These are phyloP conservation scores for Drosophila buzzatii DNA, from an alignment of 2,888 invertebrate genomes.

Conservation along the genomic window DNA sequence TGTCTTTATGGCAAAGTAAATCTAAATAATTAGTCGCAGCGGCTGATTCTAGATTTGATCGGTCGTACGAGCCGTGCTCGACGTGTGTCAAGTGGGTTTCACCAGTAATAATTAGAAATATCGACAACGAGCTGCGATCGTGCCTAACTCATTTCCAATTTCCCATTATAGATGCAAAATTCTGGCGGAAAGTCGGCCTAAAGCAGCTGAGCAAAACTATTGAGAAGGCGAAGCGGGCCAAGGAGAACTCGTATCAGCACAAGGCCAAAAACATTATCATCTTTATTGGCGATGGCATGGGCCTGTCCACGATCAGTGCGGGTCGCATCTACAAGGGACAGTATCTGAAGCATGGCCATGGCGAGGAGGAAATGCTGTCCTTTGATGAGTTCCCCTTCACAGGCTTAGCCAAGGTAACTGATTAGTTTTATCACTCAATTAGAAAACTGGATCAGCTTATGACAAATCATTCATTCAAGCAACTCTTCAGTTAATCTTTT, in stretches of 20 bases:
- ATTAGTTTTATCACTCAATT: neutral
- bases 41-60: conserved; percentile 51
- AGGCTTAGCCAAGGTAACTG: conserved; percentile 87
- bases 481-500: too few relatives aligned
- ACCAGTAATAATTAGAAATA: conserved; percentile 56
- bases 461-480: too few relatives aligned
- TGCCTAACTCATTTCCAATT: conserved; percentile 37
- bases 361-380: conserved; percentile 87
- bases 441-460: neutral
- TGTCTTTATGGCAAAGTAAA: conserved; percentile 41
- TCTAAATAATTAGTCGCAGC: conserved; percentile 54
- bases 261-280: conserved; percentile 88
- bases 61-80: neutral
- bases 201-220: conserved; percentile 83
- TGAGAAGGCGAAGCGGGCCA: conserved; percentile 84
- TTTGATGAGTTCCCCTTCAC: conserved; percentile 88
- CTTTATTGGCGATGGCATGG: conserved; percentile 90
- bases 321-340: conserved; percentile 88
- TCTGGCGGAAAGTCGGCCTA: conserved; percentile 77
- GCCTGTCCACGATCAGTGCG: conserved; percentile 88
- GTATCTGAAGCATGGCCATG: conserved; percentile 84
- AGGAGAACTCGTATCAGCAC: conserved; percentile 67
- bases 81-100: conserved; percentile 52
- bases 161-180: conserved; percentile 74
- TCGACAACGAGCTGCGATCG: conserved; percentile 18